Evolutionary conservation across 2,113 vertebrate species (phyloP).

Genomic region (Nothoprocta perdicaria): DNA sequence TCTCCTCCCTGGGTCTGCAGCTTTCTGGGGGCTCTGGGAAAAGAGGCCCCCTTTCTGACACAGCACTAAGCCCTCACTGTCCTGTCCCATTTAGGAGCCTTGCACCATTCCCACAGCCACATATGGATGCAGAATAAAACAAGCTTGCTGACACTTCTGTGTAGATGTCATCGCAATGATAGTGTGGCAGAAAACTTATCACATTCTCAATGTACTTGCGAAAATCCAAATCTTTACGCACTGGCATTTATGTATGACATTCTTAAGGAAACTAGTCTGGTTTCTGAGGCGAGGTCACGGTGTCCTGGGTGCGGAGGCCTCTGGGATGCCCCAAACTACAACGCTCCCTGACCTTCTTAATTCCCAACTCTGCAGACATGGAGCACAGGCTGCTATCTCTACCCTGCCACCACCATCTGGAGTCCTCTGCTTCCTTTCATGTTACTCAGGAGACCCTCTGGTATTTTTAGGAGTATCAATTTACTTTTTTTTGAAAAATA

Average conservation of each 20-base stretch:
- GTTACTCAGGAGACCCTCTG: slow-evolving; percentile 24
- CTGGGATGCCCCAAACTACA: background rate
- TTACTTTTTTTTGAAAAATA: slow-evolving; percentile 38
- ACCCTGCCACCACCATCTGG: slow-evolving; percentile 32
- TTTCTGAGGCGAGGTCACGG: background rate
- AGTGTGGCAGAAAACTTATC: background rate
- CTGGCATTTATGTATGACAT: background rate
- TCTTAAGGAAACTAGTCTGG: slow-evolving; percentile 8
- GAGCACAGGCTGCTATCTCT: background rate
- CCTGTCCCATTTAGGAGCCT: background rate
- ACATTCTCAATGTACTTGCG: slow-evolving; percentile 54
- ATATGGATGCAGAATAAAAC: slow-evolving; percentile 11
- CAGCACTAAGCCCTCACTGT: background rate
- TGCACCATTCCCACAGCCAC: background rate
- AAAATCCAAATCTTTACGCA: slow-evolving; percentile 1
- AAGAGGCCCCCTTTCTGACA: background rate
- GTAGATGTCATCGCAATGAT: slow-evolving; percentile 2
- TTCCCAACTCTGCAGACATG: background rate
- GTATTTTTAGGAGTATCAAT: slow-evolving; percentile 44
- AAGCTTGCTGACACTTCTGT: slow-evolving; percentile 34
- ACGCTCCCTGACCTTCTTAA: background rate
- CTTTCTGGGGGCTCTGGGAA: background rate
- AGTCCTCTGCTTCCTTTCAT: slow-evolving; percentile 12
- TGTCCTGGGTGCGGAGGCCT: background rate
- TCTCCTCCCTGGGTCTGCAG: background rate